A percentile compares a stretch with the other conserved stretches of the same genome.
phyloP scores from a whole-genome alignment of 1,140 invertebrate genomes.

The Euschistus heros region DNA sequence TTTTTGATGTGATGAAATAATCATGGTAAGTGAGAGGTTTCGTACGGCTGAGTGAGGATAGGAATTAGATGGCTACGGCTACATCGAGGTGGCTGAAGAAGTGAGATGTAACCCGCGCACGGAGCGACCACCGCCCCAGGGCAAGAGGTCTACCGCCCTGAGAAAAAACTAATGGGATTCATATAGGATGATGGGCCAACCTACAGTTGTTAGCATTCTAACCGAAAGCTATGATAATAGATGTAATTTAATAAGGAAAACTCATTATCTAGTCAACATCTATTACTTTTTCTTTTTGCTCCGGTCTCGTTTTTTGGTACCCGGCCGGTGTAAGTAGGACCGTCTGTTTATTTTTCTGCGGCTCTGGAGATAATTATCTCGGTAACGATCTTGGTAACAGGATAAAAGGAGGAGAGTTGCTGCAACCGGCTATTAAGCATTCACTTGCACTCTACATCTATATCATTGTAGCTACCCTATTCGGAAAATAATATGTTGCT shows the following conservation, averaged over 20 bases:
- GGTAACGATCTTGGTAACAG: too few relatives aligned
- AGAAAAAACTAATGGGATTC: conserved; percentile 8
- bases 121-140: not conserved
- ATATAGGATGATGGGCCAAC: not conserved
- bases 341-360: conserved; percentile 1
- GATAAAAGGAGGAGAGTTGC: too few relatives aligned
- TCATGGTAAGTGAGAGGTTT: too few relatives aligned
- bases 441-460: too few relatives aligned
- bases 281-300: not conserved
- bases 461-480: too few relatives aligned
- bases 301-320: not conserved
- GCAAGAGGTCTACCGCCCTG: not conserved
- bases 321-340: not conserved
- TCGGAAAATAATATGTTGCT: too few relatives aligned
- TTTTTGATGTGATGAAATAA: too few relatives aligned
- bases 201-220: conserved; percentile 3
- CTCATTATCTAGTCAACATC: not conserved
- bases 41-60: too few relatives aligned
- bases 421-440: too few relatives aligned
- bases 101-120: not conserved
- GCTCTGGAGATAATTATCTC: too few relatives aligned
- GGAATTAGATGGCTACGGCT: too few relatives aligned
- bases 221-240: not conserved
- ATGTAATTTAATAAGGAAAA: conserved; percentile 9
- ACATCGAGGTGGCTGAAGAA: too few relatives aligned